Conservation (phyloP, 1,140 invertebrate genomes). For the Ceratoteleas bidentatus region DNA sequence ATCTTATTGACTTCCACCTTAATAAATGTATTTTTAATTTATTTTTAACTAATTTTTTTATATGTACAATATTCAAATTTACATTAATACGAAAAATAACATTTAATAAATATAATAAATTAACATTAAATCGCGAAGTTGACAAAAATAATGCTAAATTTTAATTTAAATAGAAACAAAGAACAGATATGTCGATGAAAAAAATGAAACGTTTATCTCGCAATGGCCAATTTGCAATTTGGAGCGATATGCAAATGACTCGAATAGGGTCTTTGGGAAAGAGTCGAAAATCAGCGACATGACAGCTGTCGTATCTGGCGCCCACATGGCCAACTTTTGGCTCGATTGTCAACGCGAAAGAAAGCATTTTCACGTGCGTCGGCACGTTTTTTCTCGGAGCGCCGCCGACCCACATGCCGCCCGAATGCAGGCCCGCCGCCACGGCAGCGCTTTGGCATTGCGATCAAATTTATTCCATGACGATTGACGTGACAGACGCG, state of each 20-base stretch:
- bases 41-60: too few species aligned
- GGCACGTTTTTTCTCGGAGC: conserved; percentile 6
- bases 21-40: too few species aligned
- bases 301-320: conserved; percentile 43
- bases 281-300: conserved; percentile 3
- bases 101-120: too few species aligned
- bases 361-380: conserved; percentile 29
- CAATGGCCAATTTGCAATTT: not conserved
- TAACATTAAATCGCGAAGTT: too few species aligned
- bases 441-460: not conserved
- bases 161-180: too few species aligned
- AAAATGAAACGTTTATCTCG: conserved; percentile 1
- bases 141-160: too few species aligned
- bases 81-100: too few species aligned
- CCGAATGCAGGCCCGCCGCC: not conserved
- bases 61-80: too few species aligned
- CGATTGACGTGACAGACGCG: conserved; percentile 39
- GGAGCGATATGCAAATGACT: not conserved
- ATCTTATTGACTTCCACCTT: too few species aligned
- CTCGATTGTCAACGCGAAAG: conserved; percentile 26
- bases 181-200: not conserved
- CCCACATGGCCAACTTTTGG: conserved; percentile 54
- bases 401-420: conserved; percentile 36
- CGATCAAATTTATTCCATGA: conserved; percentile 42
- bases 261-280: not conserved